These are phyloP conservation scores for Xiphophorus birchmanni DNA, from an alignment of 2,797 vertebrate species.

Conservation along the genomic window DNA sequence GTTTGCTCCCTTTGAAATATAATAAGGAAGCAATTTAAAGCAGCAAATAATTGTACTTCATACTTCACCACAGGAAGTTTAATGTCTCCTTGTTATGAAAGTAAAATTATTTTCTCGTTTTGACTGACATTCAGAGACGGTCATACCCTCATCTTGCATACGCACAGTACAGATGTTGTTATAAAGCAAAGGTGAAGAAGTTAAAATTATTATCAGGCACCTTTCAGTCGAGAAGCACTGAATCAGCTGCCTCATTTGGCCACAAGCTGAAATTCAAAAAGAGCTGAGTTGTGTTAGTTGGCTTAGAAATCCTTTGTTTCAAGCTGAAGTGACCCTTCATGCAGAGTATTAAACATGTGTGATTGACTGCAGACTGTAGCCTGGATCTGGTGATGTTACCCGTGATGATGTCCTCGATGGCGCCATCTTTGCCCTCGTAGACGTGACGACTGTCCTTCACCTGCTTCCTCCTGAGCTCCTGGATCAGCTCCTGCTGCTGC, in stretches of 20 bases:
- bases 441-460: slow-evolving; percentile 97
- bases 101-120: slow-evolving; percentile 3
- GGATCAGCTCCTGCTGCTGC: slow-evolving; percentile 96
- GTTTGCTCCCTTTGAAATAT: neutral
- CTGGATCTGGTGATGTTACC: slow-evolving; percentile 78
- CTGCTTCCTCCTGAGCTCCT: slow-evolving; percentile 92
- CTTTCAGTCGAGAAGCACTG: slow-evolving; percentile 29
- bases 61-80: slow-evolving; percentile 12
- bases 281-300: slow-evolving; percentile 70
- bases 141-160: slow-evolving; percentile 37
- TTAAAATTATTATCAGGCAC: slow-evolving; percentile 56
- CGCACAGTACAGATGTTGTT: slow-evolving; percentile 43
- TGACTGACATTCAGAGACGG: slow-evolving; percentile 21
- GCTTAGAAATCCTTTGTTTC: slow-evolving; percentile 64
- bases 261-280: slow-evolving; percentile 9
- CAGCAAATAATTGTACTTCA: neutral
- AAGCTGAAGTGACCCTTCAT: slow-evolving; percentile 65
- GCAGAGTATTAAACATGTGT: slow-evolving; percentile 51
- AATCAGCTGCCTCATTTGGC: slow-evolving; percentile 31
- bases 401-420: slow-evolving; percentile 99
- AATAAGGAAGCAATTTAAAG: neutral
- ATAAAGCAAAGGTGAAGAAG: slow-evolving; percentile 63
- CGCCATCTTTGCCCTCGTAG: slow-evolving; percentile 97
- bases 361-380: slow-evolving; percentile 22
- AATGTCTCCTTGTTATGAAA: slow-evolving; percentile 5